Evolutionary conservation across 2,113 vertebrate genomes (phyloP).

Genomic region (Sterrhoptilus dennistouni): DNA sequence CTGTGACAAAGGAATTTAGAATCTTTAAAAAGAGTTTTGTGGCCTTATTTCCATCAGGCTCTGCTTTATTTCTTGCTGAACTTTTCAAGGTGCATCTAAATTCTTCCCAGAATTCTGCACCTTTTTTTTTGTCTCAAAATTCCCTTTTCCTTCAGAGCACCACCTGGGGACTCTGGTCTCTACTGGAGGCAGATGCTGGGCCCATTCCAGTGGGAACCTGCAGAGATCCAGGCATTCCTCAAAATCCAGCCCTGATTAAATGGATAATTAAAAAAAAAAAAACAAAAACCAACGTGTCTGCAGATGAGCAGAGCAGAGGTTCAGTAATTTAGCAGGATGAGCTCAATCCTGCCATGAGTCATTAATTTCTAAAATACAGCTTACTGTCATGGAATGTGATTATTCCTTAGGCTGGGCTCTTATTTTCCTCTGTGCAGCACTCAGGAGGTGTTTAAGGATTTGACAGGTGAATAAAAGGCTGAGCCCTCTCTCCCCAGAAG

Average conservation of each 20-base stretch:
- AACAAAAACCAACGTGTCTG: neutral
- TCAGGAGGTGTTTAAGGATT: neutral
- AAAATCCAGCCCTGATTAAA: neutral
- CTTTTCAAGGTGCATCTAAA: neutral
- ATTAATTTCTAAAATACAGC: constrained; percentile 53
- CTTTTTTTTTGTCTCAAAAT: neutral
- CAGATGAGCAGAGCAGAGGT: neutral
- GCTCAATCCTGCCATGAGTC: constrained; percentile 48
- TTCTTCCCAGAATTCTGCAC: neutral
- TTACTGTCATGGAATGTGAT: constrained; percentile 12
- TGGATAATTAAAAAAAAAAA: neutral
- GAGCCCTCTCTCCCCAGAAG: neutral
- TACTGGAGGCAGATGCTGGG: neutral
- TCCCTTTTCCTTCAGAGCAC: neutral
- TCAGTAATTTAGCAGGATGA: constrained; percentile 22
- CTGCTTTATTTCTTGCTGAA: neutral
- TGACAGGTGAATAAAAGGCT: neutral
- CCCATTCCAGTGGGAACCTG: neutral
- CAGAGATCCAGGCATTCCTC: neutral
- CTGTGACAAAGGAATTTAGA: neutral
- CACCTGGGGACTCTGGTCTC: neutral
- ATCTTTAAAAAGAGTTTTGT: neutral
- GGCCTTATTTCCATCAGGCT: neutral
- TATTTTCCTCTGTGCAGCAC: neutral
- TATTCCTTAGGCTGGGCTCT: neutral